A percentile compares a stretch with the other conserved stretches of the same genome.
These are phyloP conservation scores for Sipunculus nudus DNA, from an alignment of 2,888 invertebrate genomes.

Conservation along the genomic window DNA sequence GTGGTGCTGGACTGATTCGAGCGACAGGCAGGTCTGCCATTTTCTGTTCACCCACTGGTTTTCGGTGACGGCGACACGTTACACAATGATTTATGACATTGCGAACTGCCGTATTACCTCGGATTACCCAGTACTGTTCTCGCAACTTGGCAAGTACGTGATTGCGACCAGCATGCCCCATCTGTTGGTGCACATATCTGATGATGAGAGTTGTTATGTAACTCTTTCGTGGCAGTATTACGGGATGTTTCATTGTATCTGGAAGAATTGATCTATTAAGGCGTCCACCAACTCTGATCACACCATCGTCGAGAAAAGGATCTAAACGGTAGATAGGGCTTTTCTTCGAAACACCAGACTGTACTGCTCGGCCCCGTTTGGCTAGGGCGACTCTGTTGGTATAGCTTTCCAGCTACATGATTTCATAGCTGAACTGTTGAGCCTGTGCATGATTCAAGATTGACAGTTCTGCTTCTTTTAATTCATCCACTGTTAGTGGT, in stretches of 20 bases:
- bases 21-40: slow-evolving; percentile 56
- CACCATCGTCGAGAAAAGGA: neutral
- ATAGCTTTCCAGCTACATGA: neutral
- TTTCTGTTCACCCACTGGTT: slow-evolving; percentile 20
- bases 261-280: neutral
- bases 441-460: neutral
- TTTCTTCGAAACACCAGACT: too few relatives aligned
- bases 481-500: too few relatives aligned
- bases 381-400: neutral
- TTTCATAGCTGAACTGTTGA: neutral
- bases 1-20: slow-evolving; percentile 38
- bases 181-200: neutral
- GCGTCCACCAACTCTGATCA: neutral
- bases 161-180: neutral
- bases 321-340: too few relatives aligned
- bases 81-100: neutral
- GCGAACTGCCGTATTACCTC: neutral
- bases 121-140: neutral
- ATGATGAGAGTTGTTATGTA: neutral
- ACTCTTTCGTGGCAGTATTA: neutral
- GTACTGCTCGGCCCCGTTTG: too few relatives aligned
- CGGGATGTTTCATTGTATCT: neutral
- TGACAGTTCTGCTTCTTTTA: neutral
- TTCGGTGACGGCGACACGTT: neutral
- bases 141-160: neutral